A percentile compares a stretch with the other conserved stretches of the same genome.
These are phyloP conservation scores for Graphium colonna DNA, from an alignment of 2,888 invertebrate species.

Conservation along the genomic window DNA sequence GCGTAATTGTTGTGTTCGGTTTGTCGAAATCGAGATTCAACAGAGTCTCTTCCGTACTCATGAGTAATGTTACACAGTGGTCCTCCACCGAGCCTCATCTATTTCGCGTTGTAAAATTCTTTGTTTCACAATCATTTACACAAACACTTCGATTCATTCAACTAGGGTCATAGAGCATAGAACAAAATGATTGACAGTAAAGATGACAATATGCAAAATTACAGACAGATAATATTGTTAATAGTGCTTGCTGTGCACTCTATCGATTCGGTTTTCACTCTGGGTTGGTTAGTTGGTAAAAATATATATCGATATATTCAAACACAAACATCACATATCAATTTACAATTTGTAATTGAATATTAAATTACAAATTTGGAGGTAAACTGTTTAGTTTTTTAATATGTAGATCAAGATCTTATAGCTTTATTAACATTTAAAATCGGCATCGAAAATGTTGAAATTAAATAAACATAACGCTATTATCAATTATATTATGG, in stretches of 20 bases:
- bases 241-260: not conserved
- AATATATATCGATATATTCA: too few species aligned
- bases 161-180: constrained; percentile 51
- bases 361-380: too few species aligned
- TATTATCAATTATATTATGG: too few species aligned
- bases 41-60: constrained; percentile 82
- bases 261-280: too few species aligned
- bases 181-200: constrained; percentile 31
- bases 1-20: constrained; percentile 60
- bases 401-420: too few species aligned
- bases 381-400: too few species aligned
- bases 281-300: too few species aligned
- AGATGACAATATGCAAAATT: constrained; percentile 29
- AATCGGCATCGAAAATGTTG: too few species aligned
- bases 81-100: constrained; percentile 75
- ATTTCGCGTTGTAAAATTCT: constrained; percentile 69
- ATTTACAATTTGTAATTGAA: too few species aligned
- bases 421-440: too few species aligned
- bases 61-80: constrained; percentile 73
- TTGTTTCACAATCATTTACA: constrained; percentile 78
- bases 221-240: constrained; percentile 28
- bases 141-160: constrained; percentile 65
- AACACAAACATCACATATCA: too few species aligned
- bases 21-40: constrained; percentile 83
- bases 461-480: too few species aligned